Evolutionary conservation across 2,797 vertebrate genomes (phyloP).

Genomic region (Diplodus sargus): DNA sequence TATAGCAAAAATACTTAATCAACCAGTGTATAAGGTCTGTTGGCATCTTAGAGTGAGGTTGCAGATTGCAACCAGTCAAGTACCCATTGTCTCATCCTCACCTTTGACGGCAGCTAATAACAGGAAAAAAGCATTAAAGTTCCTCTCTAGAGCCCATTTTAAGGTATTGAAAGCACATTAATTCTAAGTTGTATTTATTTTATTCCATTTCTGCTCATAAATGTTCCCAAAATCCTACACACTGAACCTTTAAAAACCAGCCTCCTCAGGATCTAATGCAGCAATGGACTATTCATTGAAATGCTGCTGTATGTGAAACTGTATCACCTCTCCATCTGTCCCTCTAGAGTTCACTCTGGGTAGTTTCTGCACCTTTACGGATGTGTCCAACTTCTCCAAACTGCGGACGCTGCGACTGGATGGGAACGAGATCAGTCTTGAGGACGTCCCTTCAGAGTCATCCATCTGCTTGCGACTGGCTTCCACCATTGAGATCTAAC

Average conservation of each 20-base stretch:
- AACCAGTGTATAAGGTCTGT: too few relatives aligned
- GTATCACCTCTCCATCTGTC: not conserved
- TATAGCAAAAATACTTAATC: not conserved
- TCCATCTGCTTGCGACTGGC: conserved; percentile 91
- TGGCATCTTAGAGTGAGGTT: too few relatives aligned
- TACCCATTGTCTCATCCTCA: too few relatives aligned
- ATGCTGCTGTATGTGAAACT: not conserved
- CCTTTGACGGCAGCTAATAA: too few relatives aligned
- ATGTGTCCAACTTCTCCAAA: conserved; percentile 93
- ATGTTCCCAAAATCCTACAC: too few relatives aligned
- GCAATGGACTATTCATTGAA: not conserved
- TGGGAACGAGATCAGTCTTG: conserved; percentile 89
- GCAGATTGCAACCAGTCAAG: too few relatives aligned
- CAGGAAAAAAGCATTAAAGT: too few relatives aligned
- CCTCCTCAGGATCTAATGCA: not conserved
- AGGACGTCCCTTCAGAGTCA: conserved; percentile 89
- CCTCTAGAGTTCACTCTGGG: conserved; percentile 92
- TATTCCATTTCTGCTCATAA: too few relatives aligned
- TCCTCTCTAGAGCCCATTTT: too few relatives aligned
- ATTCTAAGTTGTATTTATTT: too few relatives aligned
- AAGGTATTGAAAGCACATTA: too few relatives aligned
- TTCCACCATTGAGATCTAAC: conserved; percentile 89
- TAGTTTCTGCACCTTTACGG: conserved; percentile 92
- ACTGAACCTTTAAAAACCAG: too few relatives aligned
- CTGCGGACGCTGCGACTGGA: conserved; percentile 93